phyloP scores from a whole-genome alignment of 1,140 invertebrate genomes.

The Zaprionus gabonicus region DNA sequence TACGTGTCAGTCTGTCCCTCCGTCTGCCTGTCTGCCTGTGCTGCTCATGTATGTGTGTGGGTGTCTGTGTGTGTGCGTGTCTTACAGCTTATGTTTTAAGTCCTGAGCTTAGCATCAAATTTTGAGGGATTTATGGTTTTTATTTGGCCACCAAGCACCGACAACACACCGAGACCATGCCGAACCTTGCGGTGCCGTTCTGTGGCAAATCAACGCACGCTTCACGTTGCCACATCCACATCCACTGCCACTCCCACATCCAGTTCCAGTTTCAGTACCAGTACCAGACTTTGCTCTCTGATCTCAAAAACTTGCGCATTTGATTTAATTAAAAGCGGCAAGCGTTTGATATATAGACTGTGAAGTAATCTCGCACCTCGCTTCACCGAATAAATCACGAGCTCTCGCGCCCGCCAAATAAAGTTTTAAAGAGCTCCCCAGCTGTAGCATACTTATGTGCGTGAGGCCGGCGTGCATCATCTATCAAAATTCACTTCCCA shows the following conservation, averaged over 20 bases:
- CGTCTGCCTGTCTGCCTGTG: conserved; percentile 14
- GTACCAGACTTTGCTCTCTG: neutral
- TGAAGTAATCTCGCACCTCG: conserved; percentile 32
- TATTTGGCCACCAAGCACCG: conserved; percentile 41
- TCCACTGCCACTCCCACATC: neutral
- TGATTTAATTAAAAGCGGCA: conserved; percentile 37
- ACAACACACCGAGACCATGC: neutral
- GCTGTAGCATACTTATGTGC: conserved; percentile 44
- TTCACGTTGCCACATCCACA: neutral
- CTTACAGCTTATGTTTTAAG: conserved; percentile 65
- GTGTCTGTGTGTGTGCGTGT: conserved; percentile 31
- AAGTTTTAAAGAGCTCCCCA: conserved; percentile 48
- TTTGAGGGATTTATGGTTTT: conserved; percentile 73
- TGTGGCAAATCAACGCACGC: conserved; percentile 34
- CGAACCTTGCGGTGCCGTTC: conserved; percentile 37
- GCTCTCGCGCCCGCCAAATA: conserved; percentile 21
- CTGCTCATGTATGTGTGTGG: neutral
- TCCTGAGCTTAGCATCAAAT: conserved; percentile 72
- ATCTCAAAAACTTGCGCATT: conserved; percentile 17
- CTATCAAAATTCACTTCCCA: conserved; percentile 80
- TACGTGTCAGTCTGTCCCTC: conserved; percentile 26
- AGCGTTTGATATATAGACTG: conserved; percentile 17
- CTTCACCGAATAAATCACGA: conserved; percentile 67
- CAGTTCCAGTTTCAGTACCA: neutral
- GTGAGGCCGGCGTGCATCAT: conserved; percentile 37